Evolutionary conservation across 2,797 vertebrate genomes (phyloP).

Genomic region (Oceanodroma leucorhoa): DNA sequence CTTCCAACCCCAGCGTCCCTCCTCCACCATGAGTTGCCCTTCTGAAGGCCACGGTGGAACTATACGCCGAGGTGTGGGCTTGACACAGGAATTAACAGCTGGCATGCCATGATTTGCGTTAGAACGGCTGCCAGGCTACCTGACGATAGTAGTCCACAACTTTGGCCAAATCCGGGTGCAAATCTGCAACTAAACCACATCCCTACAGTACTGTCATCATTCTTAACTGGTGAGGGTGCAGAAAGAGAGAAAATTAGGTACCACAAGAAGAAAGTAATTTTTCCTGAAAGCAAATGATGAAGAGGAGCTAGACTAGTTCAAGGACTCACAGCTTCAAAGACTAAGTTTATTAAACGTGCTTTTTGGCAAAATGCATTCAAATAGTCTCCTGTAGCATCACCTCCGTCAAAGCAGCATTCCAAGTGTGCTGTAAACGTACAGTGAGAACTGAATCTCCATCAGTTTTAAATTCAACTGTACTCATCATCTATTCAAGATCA

Average conservation of each 20-base stretch:
- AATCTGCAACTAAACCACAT: neutral
- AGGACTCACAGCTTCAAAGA: neutral
- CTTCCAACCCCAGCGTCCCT: neutral
- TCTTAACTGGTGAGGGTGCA: neutral
- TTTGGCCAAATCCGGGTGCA: neutral
- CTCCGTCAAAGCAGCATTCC: neutral
- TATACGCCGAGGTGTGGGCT: neutral
- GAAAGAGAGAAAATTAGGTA: neutral
- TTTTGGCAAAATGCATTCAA: neutral
- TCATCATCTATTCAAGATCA: neutral
- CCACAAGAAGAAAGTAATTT: neutral
- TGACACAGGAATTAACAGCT: too few species aligned
- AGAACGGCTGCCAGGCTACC: neutral
- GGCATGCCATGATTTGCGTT: accelerated
- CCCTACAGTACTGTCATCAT: too few species aligned
- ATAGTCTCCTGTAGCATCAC: neutral
- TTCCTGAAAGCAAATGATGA: neutral
- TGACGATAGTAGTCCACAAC: neutral
- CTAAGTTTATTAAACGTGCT: neutral
- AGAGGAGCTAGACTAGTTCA: neutral
- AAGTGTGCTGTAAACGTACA: neutral
- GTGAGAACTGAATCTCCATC: neutral
- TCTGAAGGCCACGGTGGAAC: neutral
- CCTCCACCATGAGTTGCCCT: neutral
- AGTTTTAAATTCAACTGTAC: neutral